phyloP scores from a whole-genome alignment of 2,113 vertebrate genomes.

The Rissa tridactyla region DNA sequence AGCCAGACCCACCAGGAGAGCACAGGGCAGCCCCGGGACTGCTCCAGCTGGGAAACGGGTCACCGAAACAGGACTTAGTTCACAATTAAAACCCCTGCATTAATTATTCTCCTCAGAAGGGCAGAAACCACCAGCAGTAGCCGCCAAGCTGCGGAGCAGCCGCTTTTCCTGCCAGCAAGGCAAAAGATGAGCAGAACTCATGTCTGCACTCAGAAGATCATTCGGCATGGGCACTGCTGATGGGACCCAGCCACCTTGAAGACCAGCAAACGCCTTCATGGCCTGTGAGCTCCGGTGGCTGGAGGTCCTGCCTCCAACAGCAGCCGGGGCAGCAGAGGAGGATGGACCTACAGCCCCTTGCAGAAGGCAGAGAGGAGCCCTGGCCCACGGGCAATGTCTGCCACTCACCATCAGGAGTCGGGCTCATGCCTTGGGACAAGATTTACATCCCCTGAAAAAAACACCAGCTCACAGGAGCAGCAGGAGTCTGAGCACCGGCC shows the following conservation, averaged over 20 bases:
- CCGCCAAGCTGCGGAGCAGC: background rate
- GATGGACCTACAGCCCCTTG: fast-evolving
- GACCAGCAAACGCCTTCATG: no score
- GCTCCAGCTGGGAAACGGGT: background rate
- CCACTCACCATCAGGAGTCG: background rate
- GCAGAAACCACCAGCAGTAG: background rate
- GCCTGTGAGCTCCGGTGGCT: fast-evolving
- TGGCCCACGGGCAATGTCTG: background rate
- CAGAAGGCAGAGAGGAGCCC: background rate
- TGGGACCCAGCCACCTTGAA: background rate
- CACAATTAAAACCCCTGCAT: background rate
- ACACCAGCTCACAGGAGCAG: background rate
- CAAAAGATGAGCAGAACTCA: background rate
- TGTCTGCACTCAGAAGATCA: background rate
- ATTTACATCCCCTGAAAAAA: background rate
- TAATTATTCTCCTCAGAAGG: background rate
- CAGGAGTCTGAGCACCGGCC: background rate
- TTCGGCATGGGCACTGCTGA: background rate
- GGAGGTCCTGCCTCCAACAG: background rate
- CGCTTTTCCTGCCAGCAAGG: background rate
- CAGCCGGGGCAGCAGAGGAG: background rate
- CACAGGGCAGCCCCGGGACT: background rate
- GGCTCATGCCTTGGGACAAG: background rate
- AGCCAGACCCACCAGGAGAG: no score
- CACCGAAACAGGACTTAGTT: background rate